Conservation (phyloP, 2,113 vertebrate species). For the Chloropsis cyanopogon region DNA sequence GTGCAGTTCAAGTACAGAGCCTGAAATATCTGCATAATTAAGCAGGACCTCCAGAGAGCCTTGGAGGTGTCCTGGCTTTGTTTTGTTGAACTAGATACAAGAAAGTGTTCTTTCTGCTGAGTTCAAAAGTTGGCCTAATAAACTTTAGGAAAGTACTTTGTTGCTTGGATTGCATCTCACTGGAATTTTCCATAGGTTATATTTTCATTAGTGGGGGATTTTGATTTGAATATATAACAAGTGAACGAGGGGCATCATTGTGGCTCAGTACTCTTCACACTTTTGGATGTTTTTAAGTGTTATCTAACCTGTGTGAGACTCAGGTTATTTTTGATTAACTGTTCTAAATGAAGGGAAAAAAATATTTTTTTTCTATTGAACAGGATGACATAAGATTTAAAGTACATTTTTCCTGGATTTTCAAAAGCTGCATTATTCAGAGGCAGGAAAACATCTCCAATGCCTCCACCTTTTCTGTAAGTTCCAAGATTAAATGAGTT, state of each 20-base stretch:
- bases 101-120: background rate
- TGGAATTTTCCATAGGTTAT: background rate
- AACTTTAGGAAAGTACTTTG: background rate
- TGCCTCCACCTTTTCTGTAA: background rate
- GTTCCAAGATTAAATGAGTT: background rate
- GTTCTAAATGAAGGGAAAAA: background rate
- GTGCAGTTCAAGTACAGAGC: background rate
- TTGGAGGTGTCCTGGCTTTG: background rate
- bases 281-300: fast-evolving
- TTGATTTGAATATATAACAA: background rate
- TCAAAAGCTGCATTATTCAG: background rate
- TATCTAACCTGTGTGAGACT: background rate
- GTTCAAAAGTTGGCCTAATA: background rate
- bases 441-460: background rate
- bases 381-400: background rate
- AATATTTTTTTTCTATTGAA: fast-evolving
- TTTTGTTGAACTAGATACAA: slow-evolving; percentile 9
- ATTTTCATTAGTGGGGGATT: background rate
- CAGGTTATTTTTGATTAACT: background rate
- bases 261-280: background rate
- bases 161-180: background rate
- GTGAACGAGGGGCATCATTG: background rate
- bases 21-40: slow-evolving; percentile 7
- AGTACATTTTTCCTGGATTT: background rate
- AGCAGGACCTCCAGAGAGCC: background rate